Evolutionary conservation across 2,113 vertebrate species (phyloP).

Genomic region (Corythornis cristatus): DNA sequence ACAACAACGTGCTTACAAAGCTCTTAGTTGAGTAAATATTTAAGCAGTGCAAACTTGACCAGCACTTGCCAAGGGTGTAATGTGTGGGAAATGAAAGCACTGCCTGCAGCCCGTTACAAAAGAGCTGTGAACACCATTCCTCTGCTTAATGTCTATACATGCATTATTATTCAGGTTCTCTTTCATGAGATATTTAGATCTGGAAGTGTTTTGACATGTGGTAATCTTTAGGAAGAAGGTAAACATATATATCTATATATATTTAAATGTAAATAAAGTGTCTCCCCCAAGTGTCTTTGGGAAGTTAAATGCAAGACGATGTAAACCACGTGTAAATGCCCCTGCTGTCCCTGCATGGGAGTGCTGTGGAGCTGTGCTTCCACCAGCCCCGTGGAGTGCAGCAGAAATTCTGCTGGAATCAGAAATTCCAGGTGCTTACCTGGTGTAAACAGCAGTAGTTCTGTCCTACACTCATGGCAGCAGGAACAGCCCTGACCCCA

Average conservation of each 20-base stretch:
- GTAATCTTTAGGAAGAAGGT: conserved; percentile 77
- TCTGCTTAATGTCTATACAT: conserved; percentile 22
- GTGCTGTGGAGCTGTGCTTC: neutral
- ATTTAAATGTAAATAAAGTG: conserved; percentile 76
- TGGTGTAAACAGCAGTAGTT: neutral
- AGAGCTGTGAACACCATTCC: conserved; percentile 26
- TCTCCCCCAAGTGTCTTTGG: conserved; percentile 31
- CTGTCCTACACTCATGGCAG: neutral
- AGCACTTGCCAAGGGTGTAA: neutral
- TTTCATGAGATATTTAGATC: conserved; percentile 74
- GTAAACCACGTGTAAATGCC: conserved; percentile 74
- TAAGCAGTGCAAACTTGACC: conserved; percentile 7
- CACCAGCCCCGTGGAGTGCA: neutral
- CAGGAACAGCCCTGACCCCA: neutral
- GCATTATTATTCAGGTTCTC: conserved; percentile 63
- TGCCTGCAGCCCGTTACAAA: neutral
- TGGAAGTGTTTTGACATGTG: conserved; percentile 82
- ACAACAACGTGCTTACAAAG: neutral
- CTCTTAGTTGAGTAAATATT: neutral
- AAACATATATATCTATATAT: conserved; percentile 52
- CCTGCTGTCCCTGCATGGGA: neutral
- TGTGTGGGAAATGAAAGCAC: conserved; percentile 21
- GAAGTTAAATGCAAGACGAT: conserved; percentile 74
- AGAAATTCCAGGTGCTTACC: neutral
- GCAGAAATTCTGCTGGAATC: neutral